Base-by-base conservation (phyloP, 2,113 vertebrate species). In the Shinisaurus crocodilurus region DNA sequence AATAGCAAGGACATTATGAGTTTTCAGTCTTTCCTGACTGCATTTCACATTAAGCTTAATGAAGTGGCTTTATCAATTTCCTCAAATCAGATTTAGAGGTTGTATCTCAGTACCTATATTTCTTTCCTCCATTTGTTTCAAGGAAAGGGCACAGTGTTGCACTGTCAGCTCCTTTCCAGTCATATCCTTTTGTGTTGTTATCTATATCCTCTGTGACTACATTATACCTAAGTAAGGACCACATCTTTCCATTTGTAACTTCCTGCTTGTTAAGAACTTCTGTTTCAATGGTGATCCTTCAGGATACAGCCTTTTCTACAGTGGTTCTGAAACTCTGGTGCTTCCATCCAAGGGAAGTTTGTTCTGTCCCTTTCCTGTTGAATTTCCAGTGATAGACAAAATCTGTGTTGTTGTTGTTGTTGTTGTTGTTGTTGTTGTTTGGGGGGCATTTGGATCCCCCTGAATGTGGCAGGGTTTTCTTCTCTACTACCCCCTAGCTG, bases 21-120 rank as follows among this genome's bases (percentile, higher is more conserved):
- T 0, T 12, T 10, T 4, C 29, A 50, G 1, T 89, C 60, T 48
- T 50, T 67, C 45, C 12, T 32, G 3, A 76, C 25, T 43, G 84
- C 27, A 91, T 5, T 13, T 2, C 54, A 89, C 84, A 79, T 86
- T 54, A 86, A 89, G 29, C 7, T 29, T 75, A 75, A 75, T 65
- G 57, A 79, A 48, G 7, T 23, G 3, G 34, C 23, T 12, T 34
- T 48, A 79, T 12, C 86, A 50, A 63, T 77, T 76, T 20, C 85
- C 54, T 60, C 76, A 87, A 76, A 43, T 77, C 72, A 76, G 60
- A 82, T 16, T n/a, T 20, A n/a, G 80, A 82, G 25, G n/a, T 20
- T 29, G n/a, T 43, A 40, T 16, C 50, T 50, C 8, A 18, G n/a
- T 86, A 43, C n/a, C 27, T 60, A 27, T 75, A 57, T 6, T 54